Base-by-base conservation (phyloP, 2,797 vertebrate genomes). In the Brachymystax lenok region DNA sequence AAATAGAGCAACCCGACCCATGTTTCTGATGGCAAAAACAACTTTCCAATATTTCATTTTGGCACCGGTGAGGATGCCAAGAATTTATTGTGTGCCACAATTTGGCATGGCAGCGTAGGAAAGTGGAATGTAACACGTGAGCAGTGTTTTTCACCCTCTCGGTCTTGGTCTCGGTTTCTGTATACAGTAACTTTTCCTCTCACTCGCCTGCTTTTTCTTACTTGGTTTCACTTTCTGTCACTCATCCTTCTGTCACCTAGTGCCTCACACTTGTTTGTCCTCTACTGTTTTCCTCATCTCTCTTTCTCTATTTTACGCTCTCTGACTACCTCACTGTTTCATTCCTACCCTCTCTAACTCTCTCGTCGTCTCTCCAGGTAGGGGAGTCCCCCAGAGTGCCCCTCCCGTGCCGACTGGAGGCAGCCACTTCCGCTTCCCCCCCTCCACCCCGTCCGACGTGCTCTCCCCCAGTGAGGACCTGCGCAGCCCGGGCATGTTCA, bases 401-500 rank as follows among this genome's bases (percentile, higher is more conserved):
- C 97, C 97, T 0, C 96, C 97, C 0, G 94, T 97, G 35, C 96
- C 97, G 0, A 92, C 87, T 0, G 96, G 95, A 0, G 90, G 95
- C 69, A 92, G 91, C 70, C 96, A 97, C 85, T 98, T 97, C 92
- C 96, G 96, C 1, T 97, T 97, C 81, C 96, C 96, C 0, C 95
- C 96, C 17, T 96, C 96, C n/a, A 96, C 97, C 0, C 96, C 97
- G 0, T 96, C 96, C 0, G 97, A 97, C 2, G 91, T 96, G 40
- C 93, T 97, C 5, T 98, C 97, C 0, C 96, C 96, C 16, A 96
- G 94, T 0, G 96, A 97, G 3, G 96, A 96, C 74, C 77, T 96
- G 80, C 77, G 94, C 73, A 94, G 94, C 79, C 94, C 94, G 0
- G 90, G 95, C 83, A 70, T 95, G 92, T 93, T 97, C 93, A 95